A percentile compares a stretch with the other conserved stretches of the same genome.
phyloP scores from a whole-genome alignment of 1,140 invertebrate species.

The Trinorchestia longiramus region DNA sequence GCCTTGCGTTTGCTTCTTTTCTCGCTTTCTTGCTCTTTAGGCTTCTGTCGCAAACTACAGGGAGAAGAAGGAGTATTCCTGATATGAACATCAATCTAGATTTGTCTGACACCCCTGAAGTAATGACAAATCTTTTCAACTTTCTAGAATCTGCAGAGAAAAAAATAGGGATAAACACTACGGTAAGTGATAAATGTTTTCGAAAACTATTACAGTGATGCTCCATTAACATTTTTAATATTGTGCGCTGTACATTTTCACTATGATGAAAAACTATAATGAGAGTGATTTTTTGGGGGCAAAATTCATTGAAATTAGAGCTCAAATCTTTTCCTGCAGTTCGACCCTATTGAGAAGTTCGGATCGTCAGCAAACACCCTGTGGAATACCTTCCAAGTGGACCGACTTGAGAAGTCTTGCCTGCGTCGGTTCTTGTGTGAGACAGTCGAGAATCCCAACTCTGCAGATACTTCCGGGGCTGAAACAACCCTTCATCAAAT shows the following conservation, averaged over 20 bases:
- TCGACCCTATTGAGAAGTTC: constrained; percentile 40
- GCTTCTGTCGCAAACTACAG: constrained; percentile 33
- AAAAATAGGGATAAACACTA: neutral
- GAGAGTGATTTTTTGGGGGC: neutral
- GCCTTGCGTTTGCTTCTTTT: constrained; percentile 49
- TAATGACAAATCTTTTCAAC: constrained; percentile 30
- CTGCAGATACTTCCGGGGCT: neutral
- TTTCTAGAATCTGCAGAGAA: constrained; percentile 23
- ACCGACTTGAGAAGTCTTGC: constrained; percentile 29
- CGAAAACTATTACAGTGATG: neutral
- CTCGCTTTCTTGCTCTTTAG: constrained; percentile 35
- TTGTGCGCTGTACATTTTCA: neutral
- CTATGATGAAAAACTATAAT: neutral
- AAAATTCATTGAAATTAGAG: neutral
- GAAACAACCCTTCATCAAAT: neutral
- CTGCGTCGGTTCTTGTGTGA: constrained; percentile 31
- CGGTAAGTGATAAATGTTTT: neutral
- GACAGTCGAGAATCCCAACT: neutral
- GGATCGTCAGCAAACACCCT: constrained; percentile 23
- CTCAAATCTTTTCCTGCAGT: neutral
- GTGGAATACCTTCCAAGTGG: constrained; percentile 53
- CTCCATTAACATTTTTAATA: neutral
- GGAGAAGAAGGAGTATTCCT: neutral
- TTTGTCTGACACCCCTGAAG: constrained; percentile 54
- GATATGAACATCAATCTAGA: constrained; percentile 45